phyloP scores from a whole-genome alignment of 2,113 vertebrate genomes.

The Crotalus tigris region DNA sequence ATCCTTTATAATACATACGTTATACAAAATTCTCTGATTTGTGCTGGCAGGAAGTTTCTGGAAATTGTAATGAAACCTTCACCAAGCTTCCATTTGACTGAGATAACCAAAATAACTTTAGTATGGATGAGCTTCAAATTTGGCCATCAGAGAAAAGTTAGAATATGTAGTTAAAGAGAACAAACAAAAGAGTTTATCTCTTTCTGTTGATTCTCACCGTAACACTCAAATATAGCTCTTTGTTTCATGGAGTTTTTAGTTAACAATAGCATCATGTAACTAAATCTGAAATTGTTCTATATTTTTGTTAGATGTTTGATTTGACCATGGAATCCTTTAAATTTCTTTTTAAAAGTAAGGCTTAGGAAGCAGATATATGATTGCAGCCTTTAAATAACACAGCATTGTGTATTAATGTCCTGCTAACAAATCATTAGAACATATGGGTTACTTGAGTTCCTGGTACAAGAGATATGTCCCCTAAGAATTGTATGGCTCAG shows the following conservation, averaged over 20 bases:
- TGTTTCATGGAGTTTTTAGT: neutral
- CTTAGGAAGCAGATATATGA: neutral
- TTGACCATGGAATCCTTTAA: neutral
- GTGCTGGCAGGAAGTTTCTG: conserved; percentile 23
- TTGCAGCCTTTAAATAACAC: neutral
- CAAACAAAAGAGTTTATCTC: neutral
- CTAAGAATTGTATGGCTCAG: neutral
- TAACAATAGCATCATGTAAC: neutral
- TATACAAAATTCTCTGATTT: conserved; percentile 39
- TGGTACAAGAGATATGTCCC: neutral
- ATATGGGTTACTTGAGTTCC: neutral
- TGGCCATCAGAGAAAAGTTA: neutral
- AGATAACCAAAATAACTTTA: conserved; percentile 34
- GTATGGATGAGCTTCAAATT: neutral
- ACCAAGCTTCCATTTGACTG: conserved; percentile 17
- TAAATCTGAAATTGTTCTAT: neutral
- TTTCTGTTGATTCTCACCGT: neutral
- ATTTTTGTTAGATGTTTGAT: neutral
- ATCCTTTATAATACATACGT: conserved; percentile 26
- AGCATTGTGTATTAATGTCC: neutral
- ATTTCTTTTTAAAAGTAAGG: neutral
- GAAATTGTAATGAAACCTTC: conserved; percentile 12
- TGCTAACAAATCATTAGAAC: neutral
- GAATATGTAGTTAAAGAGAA: neutral
- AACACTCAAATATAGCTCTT: neutral